Base-by-base conservation (phyloP, 2,797 vertebrate genomes). In the Cirrhinus mrigala region DNA sequence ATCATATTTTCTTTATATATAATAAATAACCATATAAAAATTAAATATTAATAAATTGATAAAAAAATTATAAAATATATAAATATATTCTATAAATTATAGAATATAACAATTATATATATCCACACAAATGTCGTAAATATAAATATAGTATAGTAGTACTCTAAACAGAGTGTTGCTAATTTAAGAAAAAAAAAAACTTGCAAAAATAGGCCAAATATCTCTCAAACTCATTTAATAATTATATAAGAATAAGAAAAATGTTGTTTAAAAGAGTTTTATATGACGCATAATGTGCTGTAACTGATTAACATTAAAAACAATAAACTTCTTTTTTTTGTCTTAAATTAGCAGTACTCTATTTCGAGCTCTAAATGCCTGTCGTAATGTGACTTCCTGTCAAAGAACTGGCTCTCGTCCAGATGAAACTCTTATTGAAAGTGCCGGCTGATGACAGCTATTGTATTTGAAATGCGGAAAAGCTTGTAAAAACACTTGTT, bases 381-480 rank as follows among this genome's bases (percentile, higher is more conserved):
- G 84, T 70, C 48, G 80, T 54, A 29, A 56, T 80, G 82, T 48
- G 81, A 66, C 82, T 90, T 89, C 89, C 88, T 85, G 76, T 78
- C 62, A 24, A 68, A n/a, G 68, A 44, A 24, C 73, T 79, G 88
- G 85, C 88, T 22, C 15, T 3, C 4, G 33, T 87, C 85, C 86
- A 84, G 85, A 88, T 81, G 56, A 89, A 85, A 64, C 64, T 74
- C 78, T 83, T 79, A 85, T 85, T 84, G 78, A 85, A 84, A 83
- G 85, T 69, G 56, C n/a, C 37, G 87, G 69, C 62, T 78, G 87
- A 88, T 78, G 85, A 87, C 87, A 84, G 85, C 87, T 86, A 88
- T 89, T 89, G 88, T 89, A 80, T 86, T 64, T 78, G 84, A 79
- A 81, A 86, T n/a, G 85, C 33, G 89, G 89, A 89, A 87, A 83